phyloP scores from a whole-genome alignment of 2,888 invertebrate genomes.

The Cryptocephalus moraei region DNA sequence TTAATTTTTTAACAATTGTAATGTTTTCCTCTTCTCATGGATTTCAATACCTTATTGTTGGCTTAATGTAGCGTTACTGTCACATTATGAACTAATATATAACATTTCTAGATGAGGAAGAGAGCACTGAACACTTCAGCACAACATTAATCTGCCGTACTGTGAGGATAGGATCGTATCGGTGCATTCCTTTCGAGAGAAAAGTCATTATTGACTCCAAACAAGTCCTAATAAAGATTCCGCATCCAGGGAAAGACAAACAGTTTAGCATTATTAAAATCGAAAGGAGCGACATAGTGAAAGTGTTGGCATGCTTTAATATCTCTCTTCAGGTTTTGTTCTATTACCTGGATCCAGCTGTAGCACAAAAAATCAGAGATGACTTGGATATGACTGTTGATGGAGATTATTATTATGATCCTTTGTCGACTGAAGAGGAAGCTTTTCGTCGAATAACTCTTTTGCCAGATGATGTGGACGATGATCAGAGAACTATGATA shows the following conservation, averaged over 20 bases:
- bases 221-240: slow-evolving; percentile 44
- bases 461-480: slow-evolving; percentile 57
- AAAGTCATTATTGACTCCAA: slow-evolving; percentile 24
- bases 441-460: slow-evolving; percentile 63
- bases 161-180: slow-evolving; percentile 76
- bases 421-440: slow-evolving; percentile 49
- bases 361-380: slow-evolving; percentile 59
- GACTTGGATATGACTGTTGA: slow-evolving; percentile 57
- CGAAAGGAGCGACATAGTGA: slow-evolving; percentile 58
- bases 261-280: slow-evolving; percentile 55
- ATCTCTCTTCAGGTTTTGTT: slow-evolving; percentile 69
- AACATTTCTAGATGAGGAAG: background rate
- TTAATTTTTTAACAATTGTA: no score
- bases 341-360: slow-evolving; percentile 60
- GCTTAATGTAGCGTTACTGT: no score
- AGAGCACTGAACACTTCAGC: slow-evolving; percentile 1
- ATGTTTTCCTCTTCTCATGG: no score
- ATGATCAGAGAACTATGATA: slow-evolving; percentile 54
- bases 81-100: no score
- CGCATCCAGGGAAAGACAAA: slow-evolving; percentile 45
- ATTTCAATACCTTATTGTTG: no score
- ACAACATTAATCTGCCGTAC: slow-evolving; percentile 50
- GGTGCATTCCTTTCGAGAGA: slow-evolving; percentile 63
- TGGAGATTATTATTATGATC: slow-evolving; percentile 45
- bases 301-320: slow-evolving; percentile 68